A percentile compares a stretch with the other conserved stretches of the same genome.
These are phyloP conservation scores for Apamea sordens DNA, from an alignment of 2,888 invertebrate genomes.

Conservation along the genomic window DNA sequence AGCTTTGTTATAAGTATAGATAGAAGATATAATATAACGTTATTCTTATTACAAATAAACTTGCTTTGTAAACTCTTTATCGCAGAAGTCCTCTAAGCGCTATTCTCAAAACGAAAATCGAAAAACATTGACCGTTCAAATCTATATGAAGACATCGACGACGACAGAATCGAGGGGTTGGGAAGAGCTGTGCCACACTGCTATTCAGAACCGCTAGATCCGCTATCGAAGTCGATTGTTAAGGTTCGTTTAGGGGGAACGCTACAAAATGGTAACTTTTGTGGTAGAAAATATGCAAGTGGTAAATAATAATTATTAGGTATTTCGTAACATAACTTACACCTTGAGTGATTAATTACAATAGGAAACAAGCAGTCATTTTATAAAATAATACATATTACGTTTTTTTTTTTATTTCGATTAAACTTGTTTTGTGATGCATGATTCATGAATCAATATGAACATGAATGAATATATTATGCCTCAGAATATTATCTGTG, in stretches of 20 bases:
- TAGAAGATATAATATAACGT: not conserved
- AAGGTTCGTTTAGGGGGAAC: too few relatives aligned
- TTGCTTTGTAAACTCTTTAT: not conserved
- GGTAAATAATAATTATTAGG: not conserved
- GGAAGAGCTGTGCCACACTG: too few relatives aligned
- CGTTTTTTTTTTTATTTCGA: not conserved
- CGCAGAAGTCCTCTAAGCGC: not conserved
- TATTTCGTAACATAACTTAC: not conserved
- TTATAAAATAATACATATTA: not conserved
- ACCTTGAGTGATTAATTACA: not conserved
- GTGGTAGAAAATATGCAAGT: not conserved
- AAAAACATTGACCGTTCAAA: not conserved
- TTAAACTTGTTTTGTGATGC: not conserved
- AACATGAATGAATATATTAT: not conserved
- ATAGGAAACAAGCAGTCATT: not conserved
- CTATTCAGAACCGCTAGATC: too few relatives aligned
- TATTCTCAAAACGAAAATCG: not conserved
- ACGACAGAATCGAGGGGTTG: not conserved
- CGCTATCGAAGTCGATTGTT: too few relatives aligned
- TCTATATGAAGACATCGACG: not conserved
- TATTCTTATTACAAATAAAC: not conserved
- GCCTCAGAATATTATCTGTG: not conserved
- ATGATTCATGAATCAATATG: not conserved
- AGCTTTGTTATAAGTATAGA: too few relatives aligned
- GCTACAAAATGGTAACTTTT: not conserved